These are phyloP conservation scores for Lasioglossum figueresi DNA, from an alignment of 2,888 invertebrate species.

Conservation along the genomic window DNA sequence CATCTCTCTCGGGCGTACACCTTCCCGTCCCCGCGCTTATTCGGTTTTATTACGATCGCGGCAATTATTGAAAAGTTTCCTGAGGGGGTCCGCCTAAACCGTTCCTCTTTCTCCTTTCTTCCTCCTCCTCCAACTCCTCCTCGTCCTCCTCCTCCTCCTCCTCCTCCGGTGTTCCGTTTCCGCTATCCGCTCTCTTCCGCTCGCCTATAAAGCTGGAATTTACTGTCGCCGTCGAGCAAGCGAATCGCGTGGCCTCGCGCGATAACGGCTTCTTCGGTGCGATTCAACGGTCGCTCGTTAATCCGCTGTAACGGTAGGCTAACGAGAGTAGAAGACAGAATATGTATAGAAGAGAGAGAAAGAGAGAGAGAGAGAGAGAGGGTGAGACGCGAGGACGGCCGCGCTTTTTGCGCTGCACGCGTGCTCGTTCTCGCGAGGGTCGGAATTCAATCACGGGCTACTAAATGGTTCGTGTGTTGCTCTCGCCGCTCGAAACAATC, in stretches of 20 bases:
- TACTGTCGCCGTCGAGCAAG: slow-evolving; percentile 1
- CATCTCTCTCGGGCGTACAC: too few relatives aligned
- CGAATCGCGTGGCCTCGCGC: slow-evolving; percentile 36
- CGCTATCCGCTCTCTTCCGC: background rate
- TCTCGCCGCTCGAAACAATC: slow-evolving; percentile 13
- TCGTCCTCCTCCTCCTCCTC: too few relatives aligned
- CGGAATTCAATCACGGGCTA: slow-evolving; percentile 46
- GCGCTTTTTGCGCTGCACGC: slow-evolving; percentile 34
- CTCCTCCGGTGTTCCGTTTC: background rate
- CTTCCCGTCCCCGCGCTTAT: slow-evolving; percentile 62
- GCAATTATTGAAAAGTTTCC: slow-evolving; percentile 80
- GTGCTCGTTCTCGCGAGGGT: background rate
- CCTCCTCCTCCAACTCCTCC: background rate
- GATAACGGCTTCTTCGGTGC: slow-evolving; percentile 40
- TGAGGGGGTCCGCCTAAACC: slow-evolving; percentile 35
- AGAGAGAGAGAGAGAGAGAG: background rate
- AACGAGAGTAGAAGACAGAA: slow-evolving; percentile 11
- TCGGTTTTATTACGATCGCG: slow-evolving; percentile 76
- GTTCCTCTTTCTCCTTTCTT: slow-evolving; percentile 5
- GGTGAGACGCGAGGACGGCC: background rate
- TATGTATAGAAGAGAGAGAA: background rate
- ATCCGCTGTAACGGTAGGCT: slow-evolving; percentile 27
- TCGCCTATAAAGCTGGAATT: slow-evolving; percentile 7
- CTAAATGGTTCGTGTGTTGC: slow-evolving; percentile 21
- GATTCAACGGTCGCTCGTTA: slow-evolving; percentile 44